Base-by-base conservation (phyloP, 1,140 invertebrate species). In the Calephelis nemesis region DNA sequence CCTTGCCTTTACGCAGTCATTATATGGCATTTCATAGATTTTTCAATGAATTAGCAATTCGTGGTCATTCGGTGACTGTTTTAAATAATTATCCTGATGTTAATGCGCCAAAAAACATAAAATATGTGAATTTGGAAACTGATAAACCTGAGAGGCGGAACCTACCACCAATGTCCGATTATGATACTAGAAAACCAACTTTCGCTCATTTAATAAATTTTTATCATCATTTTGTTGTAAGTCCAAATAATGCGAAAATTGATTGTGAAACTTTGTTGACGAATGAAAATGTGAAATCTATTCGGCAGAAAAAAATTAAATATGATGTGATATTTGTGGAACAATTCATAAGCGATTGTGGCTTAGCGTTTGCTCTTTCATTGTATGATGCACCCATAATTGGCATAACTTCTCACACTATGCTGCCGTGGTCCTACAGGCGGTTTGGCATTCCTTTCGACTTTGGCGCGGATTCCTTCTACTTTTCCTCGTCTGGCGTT, bases 251-350 rank as follows among this genome's bases (percentile, higher is more conserved):
- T 67, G 62, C 52, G 4, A 64, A 58, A 63, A 13, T 60, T 6
- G 82, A 87, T 67, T 94, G 94, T 64, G 76, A 90, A 13, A 71
- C 70, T 42, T 74, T 85, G 6, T 73, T 94, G 7, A 79, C 69
- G 0, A 87, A 90, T 68, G 64, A 83, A 5, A 72, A 83, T 12
- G 82, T 93, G 0, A 77, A 85, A 62, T 49, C 82, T 2, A 72
- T 84, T 72, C 70, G 79, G 7, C 67, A 93, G 0, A 75, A 77
- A 81, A 62, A 74, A 66, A 70, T 92, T 50, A 92, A 92, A 62
- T 96, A 94, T 72, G 95, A 96, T 77, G 74, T 96, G 4, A 93
- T 96, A 63, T 83, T 96, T 11, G 91, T 93, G 4, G 95, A 96
- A 79, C 90, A 92, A 67, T 96, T 96, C 75, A 94, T 95, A 66